Evolutionary conservation across 2,888 invertebrate species (phyloP).

Genomic region (Pseudococcus jackbeardsleyi): DNA sequence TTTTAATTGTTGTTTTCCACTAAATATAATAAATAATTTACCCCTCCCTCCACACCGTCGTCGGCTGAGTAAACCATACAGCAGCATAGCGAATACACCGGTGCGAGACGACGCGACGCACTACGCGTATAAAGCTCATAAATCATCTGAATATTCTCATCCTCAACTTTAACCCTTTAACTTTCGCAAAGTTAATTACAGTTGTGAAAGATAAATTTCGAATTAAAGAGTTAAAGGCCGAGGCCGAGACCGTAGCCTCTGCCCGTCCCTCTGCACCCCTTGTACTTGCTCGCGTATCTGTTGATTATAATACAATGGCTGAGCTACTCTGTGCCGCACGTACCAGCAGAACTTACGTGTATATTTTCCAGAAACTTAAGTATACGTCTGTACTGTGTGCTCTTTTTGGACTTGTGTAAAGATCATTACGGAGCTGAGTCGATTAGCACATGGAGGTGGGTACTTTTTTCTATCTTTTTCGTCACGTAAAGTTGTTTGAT

Average conservation of each 20-base stretch:
- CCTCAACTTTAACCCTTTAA: conserved; percentile 40
- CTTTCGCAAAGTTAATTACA: conserved; percentile 43
- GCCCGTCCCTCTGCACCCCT: not conserved
- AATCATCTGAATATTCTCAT: conserved; percentile 37
- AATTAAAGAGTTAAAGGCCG: conserved; percentile 43
- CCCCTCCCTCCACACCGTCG: not conserved
- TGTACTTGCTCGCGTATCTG: not conserved
- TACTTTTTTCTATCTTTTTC: too few species aligned
- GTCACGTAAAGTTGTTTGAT: too few species aligned
- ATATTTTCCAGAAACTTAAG: not conserved
- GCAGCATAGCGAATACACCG: too few species aligned
- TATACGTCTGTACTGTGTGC: not conserved
- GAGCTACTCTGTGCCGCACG: not conserved
- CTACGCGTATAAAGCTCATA: conserved; percentile 7
- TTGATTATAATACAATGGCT: conserved; percentile 15
- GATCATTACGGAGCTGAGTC: not conserved
- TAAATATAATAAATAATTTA: conserved; percentile 38
- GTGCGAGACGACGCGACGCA: not conserved
- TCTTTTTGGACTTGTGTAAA: not conserved
- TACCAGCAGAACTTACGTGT: not conserved
- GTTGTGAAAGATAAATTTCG: conserved; percentile 49
- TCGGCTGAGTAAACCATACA: not conserved
- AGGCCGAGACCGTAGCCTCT: not conserved
- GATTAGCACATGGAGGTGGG: too few species aligned
- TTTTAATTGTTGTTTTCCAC: conserved; percentile 49